These are phyloP conservation scores for Eubasilissa regina DNA, from an alignment of 1,140 invertebrate genomes.

Conservation along the genomic window DNA sequence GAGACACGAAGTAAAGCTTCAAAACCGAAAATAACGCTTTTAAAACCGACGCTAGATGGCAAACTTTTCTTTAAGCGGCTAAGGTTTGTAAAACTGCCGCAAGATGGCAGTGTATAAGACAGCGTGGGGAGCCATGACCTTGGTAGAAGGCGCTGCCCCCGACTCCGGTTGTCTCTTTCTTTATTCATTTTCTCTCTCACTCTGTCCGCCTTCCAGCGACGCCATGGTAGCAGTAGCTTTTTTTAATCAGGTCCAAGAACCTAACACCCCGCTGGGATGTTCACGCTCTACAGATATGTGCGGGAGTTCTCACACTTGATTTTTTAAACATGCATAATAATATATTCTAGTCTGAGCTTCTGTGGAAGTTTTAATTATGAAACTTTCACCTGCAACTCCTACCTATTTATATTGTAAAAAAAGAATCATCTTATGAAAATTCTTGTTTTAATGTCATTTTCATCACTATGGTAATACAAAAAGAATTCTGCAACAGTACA, in stretches of 20 bases:
- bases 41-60: conserved; percentile 6
- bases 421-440: no score
- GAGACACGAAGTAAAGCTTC: no score
- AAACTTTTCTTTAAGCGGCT: neutral
- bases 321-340: neutral
- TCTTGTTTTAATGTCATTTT: no score
- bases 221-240: neutral
- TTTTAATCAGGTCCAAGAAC: conserved; percentile 16
- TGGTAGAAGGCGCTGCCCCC: conserved; percentile 56
- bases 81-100: neutral
- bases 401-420: no score
- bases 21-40: no score
- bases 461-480: no score
- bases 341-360: no score
- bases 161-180: conserved; percentile 1
- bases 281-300: conserved; percentile 3
- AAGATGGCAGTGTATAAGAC: neutral
- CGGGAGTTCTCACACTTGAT: conserved; percentile 32
- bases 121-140: conserved; percentile 47
- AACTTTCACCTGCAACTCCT: no score
- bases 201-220: conserved; percentile 26
- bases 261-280: conserved; percentile 18
- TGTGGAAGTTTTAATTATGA: no score
- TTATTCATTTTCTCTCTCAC: neutral
- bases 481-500: no score